A percentile compares a stretch with the other conserved stretches of the same genome.
Conservation (phyloP, 2,888 invertebrate species). For the Deroplatys truncata region DNA sequence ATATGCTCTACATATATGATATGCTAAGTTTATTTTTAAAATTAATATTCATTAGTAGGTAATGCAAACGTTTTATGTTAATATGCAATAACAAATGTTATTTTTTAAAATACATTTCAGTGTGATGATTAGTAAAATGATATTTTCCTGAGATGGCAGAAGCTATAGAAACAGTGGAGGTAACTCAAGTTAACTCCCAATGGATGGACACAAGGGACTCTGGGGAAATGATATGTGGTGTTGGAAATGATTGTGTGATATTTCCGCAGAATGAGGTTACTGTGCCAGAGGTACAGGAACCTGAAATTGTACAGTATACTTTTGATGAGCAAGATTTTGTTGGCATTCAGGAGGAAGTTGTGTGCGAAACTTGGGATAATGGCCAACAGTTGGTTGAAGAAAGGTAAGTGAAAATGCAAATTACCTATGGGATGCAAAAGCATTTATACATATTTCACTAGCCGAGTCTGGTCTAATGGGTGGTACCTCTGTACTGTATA, state of each 20-base stretch:
- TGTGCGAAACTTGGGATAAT: conserved; percentile 76
- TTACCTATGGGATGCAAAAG: neutral
- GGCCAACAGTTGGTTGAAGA: conserved; percentile 62
- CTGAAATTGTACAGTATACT: conserved; percentile 39
- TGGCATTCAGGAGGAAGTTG: conserved; percentile 60
- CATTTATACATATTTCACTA: neutral
- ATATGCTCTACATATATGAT: neutral
- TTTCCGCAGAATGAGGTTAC: conserved; percentile 20
- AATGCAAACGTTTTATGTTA: neutral
- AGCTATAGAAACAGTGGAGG: neutral
- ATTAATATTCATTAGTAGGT: neutral
- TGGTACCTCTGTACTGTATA: too few relatives aligned
- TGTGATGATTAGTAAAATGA: neutral
- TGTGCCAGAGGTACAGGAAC: neutral
- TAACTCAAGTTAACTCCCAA: neutral
- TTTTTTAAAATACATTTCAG: neutral
- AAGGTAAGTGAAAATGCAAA: conserved; percentile 47
- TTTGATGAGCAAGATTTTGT: conserved; percentile 45
- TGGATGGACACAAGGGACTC: neutral
- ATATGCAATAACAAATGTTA: neutral
- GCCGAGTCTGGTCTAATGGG: too few relatives aligned
- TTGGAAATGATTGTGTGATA: conserved; percentile 37
- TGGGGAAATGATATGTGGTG: conserved; percentile 53
- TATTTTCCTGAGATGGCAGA: neutral
- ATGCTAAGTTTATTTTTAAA: neutral